Evolutionary conservation across 2,113 vertebrate genomes (phyloP), one percentile per base, ranked within the genome.

Genomic region (Pyxicephalus adspersus): DNA sequence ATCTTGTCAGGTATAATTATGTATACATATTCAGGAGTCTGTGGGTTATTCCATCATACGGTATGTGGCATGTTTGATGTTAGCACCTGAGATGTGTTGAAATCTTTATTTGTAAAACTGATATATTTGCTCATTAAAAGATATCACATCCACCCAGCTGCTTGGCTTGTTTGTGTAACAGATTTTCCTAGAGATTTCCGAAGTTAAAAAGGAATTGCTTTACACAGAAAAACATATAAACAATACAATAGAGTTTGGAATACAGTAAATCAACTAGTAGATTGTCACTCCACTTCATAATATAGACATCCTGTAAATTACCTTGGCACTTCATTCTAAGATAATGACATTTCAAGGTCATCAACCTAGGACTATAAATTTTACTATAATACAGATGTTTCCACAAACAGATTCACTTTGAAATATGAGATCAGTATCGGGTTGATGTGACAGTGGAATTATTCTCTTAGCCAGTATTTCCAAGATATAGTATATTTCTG

Each of bases 261-360:
- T 28, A 64, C 9, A 45, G n/a, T 74, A 81, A 74, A 81, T 81
- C 79, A 81, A 73, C 64, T 38, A 31, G n/a, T 25, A 58, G 15
- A 74, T 25, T 81, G 68, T 50, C 38, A 65, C 20, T 57, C 38
- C 65, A 72, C 19, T 3, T 22, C 61, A 57, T 31, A 25, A 28
- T 65, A 65, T 18, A 73, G 45, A 81, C 79, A 74, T 74, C 26
- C n/a, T 64, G 68, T 52, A 80, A 72, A 73, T 81, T 74, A 38
- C n/a, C 50, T 81, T 34, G 52, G 28, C 58, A 81, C 70, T 61
- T 55, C 70, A 74, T 74, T 64, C 60, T 81, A 73, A 20, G 26
- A 80, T 80, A 73, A 65, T 16, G 61, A 23, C 68, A 81, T 57
- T 34, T 81, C 79, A 81, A 65, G 79, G 79, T 81, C 79, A 81